phyloP scores from a whole-genome alignment of 2,113 vertebrate genomes.

The Electrona antarctica region DNA sequence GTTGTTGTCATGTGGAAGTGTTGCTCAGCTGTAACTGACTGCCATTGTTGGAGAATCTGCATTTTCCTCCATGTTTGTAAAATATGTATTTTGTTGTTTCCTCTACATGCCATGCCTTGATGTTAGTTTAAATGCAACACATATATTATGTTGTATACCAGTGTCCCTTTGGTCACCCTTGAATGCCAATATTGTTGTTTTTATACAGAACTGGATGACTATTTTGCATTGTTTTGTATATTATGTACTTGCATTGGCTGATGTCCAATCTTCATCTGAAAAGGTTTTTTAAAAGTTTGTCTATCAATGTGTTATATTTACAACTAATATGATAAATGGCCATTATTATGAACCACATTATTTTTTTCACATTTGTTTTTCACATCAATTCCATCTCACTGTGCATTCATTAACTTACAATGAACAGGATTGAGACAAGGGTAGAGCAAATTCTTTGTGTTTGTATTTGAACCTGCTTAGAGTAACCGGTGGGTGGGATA shows the following conservation, averaged over 20 bases:
- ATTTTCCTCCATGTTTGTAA: not conserved
- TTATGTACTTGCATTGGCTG: constrained; percentile 51
- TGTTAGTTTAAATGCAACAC: constrained; percentile 34
- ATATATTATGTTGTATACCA: constrained; percentile 41
- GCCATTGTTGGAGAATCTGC: not conserved
- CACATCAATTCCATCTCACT: constrained; percentile 8
- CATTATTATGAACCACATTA: not conserved
- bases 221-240: constrained; percentile 59
- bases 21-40: not conserved
- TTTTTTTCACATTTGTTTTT: not conserved
- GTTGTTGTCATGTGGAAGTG: not conserved
- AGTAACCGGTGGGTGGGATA: not conserved
- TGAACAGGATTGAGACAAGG: not conserved
- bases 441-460: not conserved
- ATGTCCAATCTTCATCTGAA: constrained; percentile 24
- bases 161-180: constrained; percentile 15
- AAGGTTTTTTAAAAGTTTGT: constrained; percentile 48
- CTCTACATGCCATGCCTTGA: constrained; percentile 30
- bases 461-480: constrained; percentile 17
- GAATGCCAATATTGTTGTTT: not conserved
- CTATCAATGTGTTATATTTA: constrained; percentile 49
- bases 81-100: constrained; percentile 22
- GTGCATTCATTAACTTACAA: constrained; percentile 17
- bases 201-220: constrained; percentile 46
- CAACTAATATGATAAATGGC: constrained; percentile 43